phyloP scores from a whole-genome alignment of 2,113 vertebrate species.

The Leptosomus discolor region DNA sequence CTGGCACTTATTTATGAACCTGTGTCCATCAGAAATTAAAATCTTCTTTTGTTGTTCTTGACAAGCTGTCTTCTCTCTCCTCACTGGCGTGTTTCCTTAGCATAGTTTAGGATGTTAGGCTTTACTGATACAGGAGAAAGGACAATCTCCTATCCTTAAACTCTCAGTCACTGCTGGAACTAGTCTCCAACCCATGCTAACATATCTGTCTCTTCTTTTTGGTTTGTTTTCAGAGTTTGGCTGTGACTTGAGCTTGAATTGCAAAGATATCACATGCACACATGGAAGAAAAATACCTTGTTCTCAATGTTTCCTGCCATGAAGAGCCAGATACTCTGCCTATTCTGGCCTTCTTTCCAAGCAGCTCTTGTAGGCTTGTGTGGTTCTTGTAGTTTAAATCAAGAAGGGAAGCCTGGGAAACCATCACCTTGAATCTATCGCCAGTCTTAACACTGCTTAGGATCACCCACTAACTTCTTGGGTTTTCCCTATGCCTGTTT shows the following conservation, averaged over 20 bases:
- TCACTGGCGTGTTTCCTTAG: neutral
- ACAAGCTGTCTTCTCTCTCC: neutral
- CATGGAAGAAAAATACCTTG: neutral
- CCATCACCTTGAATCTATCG: neutral
- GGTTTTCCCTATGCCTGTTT: neutral
- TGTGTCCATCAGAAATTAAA: neutral
- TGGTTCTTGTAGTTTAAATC: neutral
- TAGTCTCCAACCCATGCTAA: neutral
- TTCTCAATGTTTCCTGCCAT: neutral
- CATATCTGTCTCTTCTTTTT: neutral
- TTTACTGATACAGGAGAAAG: neutral
- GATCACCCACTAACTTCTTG: neutral
- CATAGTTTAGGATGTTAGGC: neutral
- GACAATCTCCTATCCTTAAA: neutral
- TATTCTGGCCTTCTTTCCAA: neutral
- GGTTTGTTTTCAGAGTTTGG: slow-evolving; percentile 9
- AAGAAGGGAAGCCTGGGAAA: neutral
- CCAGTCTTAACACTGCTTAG: neutral
- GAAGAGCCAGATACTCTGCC: neutral
- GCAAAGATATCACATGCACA: neutral
- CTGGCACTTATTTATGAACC: neutral
- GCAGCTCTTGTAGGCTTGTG: neutral
- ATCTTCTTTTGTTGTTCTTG: neutral
- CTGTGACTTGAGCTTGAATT: neutral
- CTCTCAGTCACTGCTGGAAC: neutral